Conservation (phyloP, 2,797 vertebrate genomes). For the Cephalopachus bancanus region DNA sequence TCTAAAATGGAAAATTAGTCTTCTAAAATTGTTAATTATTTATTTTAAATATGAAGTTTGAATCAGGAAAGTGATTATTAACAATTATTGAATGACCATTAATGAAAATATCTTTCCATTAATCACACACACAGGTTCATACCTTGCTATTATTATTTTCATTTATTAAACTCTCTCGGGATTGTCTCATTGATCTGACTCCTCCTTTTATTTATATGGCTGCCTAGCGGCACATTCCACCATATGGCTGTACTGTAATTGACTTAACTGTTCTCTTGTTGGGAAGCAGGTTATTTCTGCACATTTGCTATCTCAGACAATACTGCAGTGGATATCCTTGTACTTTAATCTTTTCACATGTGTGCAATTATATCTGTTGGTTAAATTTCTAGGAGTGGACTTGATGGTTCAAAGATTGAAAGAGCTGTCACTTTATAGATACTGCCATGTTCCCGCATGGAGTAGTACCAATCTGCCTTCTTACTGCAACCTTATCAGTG, state of each 20-base stretch:
- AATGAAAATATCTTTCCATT: slow-evolving; percentile 7
- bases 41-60: neutral
- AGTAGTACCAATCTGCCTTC: neutral
- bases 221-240: neutral
- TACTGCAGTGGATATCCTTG: neutral
- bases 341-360: neutral
- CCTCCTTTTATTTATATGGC: neutral
- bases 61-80: slow-evolving; percentile 8
- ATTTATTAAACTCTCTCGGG: neutral
- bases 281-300: neutral
- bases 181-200: neutral
- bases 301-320: neutral
- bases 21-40: neutral
- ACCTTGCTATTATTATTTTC: neutral
- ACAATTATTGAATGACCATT: neutral
- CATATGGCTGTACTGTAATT: accelerated
- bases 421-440: neutral
- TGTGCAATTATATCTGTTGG: neutral
- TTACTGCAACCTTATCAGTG: neutral
- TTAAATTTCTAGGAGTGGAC: neutral
- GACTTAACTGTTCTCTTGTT: neutral
- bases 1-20: neutral
- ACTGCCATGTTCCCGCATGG: no score
- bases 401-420: neutral
- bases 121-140: neutral